Base-by-base conservation (phyloP, 2,113 vertebrate species). In the crab-eating macaque (Macaca fascicularis) region DNA sequence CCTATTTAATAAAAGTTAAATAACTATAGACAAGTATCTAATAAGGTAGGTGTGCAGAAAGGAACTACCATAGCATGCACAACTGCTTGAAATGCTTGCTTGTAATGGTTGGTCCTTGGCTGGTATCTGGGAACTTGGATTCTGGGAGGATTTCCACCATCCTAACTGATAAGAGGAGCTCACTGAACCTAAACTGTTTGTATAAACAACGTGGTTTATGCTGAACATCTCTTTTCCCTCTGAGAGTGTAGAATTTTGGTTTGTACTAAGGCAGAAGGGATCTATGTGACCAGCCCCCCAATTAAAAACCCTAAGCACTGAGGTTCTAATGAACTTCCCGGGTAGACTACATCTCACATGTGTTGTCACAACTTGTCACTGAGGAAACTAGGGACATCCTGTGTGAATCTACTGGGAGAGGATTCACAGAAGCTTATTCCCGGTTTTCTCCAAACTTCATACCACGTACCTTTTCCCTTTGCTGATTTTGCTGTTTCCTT, bases 1-100 rank as follows among this genome's bases (percentile, higher is more conserved):
- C 25, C 57, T 59, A 23, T 22, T 89, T 70, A 89, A 43, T 52
- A 96, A 84, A 83, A 89, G 83, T 92, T 70, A 95, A 79, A 67
- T 43, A 23, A 74, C 48, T 35, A 35, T 25, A 94, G 69, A 69
- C 16, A 93, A 82, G 76, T 48, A 96, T 48, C 67, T 76, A 69
- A 69, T 76, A 23, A 76, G 23, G 45, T 82, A 45, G 40, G 45
- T 57, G 8, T 38, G 45, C 61, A 96, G 35, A 30, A 76, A 86
- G 69, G 14, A 84, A 72, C 22, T 52, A 85, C 72, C 5, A 50
- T 7, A 79, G 55, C 13, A 81, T 52, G 17, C 22, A 52, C 64
- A 27, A 59, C 13, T 50, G 40, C 55, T 76, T 75, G n/a, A 75
- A 88, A 93, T 43, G 25, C 22, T 43, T 72, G 35, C 27, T 64